phyloP scores from a whole-genome alignment of 2,888 invertebrate genomes.

The Lamellibrachia columna region DNA sequence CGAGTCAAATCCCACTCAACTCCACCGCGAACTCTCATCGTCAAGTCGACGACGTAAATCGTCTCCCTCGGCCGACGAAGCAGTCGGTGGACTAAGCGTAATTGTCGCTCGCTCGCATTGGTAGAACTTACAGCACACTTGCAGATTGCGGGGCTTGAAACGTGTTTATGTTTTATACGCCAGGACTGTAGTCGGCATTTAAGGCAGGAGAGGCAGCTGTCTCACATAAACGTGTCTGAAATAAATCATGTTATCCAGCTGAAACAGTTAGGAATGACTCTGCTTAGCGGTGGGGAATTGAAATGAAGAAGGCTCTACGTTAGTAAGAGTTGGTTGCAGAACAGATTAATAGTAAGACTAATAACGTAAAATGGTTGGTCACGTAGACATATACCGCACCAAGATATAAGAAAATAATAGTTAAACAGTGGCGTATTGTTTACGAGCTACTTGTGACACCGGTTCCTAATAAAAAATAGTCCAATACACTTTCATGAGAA shows the following conservation, averaged over 20 bases:
- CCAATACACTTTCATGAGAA: too few relatives aligned
- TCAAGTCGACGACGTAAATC: not conserved
- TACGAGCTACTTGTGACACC: not conserved
- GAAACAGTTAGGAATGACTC: not conserved
- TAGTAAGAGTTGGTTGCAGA: too few relatives aligned
- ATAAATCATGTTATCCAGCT: not conserved
- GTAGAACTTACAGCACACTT: not conserved
- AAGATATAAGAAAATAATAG: too few relatives aligned
- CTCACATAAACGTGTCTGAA: not conserved
- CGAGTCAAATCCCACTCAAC: not conserved
- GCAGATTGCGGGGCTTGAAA: not conserved
- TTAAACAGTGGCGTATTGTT: not conserved
- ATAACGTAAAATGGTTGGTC: not conserved
- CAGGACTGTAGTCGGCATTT: not conserved
- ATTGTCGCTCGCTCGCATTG: too few relatives aligned
- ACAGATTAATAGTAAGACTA: not conserved
- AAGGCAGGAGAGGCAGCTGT: not conserved
- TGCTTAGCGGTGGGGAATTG: not conserved
- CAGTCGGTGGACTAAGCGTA: not conserved
- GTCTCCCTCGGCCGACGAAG: not conserved
- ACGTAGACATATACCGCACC: too few relatives aligned
- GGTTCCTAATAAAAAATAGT: too few relatives aligned
- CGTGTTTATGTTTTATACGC: not conserved
- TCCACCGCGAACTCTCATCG: not conserved
- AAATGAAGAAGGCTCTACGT: not conserved